phyloP scores from a whole-genome alignment of 2,888 invertebrate species.

The Aquatica leii region DNA sequence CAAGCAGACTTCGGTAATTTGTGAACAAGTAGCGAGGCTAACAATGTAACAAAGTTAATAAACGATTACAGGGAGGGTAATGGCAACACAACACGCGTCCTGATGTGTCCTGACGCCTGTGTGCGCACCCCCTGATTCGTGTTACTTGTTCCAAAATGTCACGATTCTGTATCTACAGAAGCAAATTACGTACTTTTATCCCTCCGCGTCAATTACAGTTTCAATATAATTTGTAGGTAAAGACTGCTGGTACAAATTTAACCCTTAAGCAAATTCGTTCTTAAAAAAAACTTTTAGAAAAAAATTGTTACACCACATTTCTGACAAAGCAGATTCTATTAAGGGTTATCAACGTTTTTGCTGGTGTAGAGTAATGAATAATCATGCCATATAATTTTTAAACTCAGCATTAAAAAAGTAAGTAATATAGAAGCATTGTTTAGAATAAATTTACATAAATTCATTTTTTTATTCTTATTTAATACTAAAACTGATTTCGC shows the following conservation, averaged over 20 bases:
- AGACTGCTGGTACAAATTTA: conserved; percentile 4
- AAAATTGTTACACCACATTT: neutral
- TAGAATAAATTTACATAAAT: conserved; percentile 21
- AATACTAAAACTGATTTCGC: conserved; percentile 9
- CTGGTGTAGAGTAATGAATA: conserved; percentile 30
- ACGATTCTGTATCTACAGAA: conserved; percentile 40
- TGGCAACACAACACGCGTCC: conserved; percentile 48
- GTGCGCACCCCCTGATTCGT: conserved; percentile 38
- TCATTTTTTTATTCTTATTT: conserved; percentile 5
- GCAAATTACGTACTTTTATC: conserved; percentile 32
- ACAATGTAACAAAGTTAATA: conserved; percentile 61
- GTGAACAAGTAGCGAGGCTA: conserved; percentile 57
- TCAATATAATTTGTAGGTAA: conserved; percentile 18
- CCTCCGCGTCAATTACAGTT: conserved; percentile 24
- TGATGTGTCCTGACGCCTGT: conserved; percentile 44
- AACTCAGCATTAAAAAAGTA: conserved; percentile 18
- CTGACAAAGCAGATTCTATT: conserved; percentile 20
- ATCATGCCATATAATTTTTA: conserved; percentile 28
- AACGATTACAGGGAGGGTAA: conserved; percentile 45
- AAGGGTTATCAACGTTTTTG: conserved; percentile 30
- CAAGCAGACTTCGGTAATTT: conserved; percentile 56
- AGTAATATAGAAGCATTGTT: conserved; percentile 5
- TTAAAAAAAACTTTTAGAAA: neutral
- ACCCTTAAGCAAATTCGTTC: conserved; percentile 5
- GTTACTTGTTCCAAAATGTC: conserved; percentile 42